Base-by-base conservation (phyloP, 1,140 invertebrate genomes). In the Cydia splendana region DNA sequence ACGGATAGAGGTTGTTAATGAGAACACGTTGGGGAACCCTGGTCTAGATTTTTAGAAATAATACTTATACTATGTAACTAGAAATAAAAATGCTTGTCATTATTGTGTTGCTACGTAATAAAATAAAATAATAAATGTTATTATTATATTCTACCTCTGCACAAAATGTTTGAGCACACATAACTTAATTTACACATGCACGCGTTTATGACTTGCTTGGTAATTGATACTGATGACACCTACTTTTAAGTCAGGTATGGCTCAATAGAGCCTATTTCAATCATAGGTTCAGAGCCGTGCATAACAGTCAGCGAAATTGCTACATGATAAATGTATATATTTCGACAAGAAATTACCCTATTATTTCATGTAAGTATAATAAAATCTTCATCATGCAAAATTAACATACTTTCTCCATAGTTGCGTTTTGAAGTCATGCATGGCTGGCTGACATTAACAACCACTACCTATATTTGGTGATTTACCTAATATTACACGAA, bases 91-190 rank as follows among this genome's bases (percentile, higher is more conserved):
- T 45, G 87, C 86, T 88, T 85, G 75, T 76, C 84, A 73, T 82
- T 84, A 82, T 79, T 84, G 83, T 77, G 78, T 86, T 88, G 86
- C 84, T 82, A 84, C 45, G 81, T 77, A 88, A 20, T 53, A 74
- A 62, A 28, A 53, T 24, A 74, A 28, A 28, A 53, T 24, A 74
- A 15, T 42, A 13, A 51, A 74, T 81, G 42, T 80, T 77, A 84
- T 80, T 77, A 84, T 82, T 82, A 81, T 81, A 82, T 74, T 78
- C 75, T 77, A 74, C 67, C 30, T 71, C 79, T 82, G 86, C 82
- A 89, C 85, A 84, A 85, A 84, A 80, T 53, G 69, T 79, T 76
- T 42, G 75, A 84, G 84, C 87, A 87, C 88, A 81, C 86, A 86
- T 80, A 82, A 80, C 75, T 83, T 84, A 84, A 82, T 86, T 85